Evolutionary conservation across 2,888 invertebrate species (phyloP).

Genomic region (Lymantria monacha): DNA sequence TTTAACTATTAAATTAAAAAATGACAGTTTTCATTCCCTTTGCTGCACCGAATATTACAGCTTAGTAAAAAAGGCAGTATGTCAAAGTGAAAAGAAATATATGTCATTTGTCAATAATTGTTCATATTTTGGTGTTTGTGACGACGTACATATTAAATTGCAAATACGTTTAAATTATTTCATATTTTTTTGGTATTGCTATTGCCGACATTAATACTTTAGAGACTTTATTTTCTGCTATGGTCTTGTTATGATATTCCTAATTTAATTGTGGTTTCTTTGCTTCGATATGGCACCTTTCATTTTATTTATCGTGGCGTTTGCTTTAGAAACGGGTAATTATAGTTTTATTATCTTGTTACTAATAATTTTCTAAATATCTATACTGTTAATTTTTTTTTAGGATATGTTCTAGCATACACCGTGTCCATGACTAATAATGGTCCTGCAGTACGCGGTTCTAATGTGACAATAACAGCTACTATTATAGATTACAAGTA

Average conservation of each 20-base stretch:
- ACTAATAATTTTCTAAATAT: neutral
- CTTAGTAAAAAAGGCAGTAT: too few relatives aligned
- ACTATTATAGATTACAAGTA: constrained; percentile 66
- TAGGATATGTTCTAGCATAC: constrained; percentile 46
- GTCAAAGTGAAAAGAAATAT: neutral
- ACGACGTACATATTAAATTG: constrained; percentile 39
- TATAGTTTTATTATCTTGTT: constrained; percentile 5
- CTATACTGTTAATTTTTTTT: constrained; percentile 6
- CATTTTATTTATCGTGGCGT: constrained; percentile 50
- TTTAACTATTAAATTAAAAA: too few relatives aligned
- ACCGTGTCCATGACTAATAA: constrained; percentile 81
- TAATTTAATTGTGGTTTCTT: constrained; percentile 10
- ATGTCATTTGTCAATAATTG: neutral
- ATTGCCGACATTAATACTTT: neutral
- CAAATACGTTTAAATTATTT: neutral
- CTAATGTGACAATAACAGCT: constrained; percentile 86
- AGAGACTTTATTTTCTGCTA: constrained; percentile 12
- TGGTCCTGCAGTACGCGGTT: constrained; percentile 88
- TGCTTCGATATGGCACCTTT: constrained; percentile 48
- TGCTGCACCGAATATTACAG: too few relatives aligned
- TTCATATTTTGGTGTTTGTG: constrained; percentile 21
- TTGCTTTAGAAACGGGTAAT: constrained; percentile 47
- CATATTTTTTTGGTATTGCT: neutral
- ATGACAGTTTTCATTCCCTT: too few relatives aligned
- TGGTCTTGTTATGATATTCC: constrained; percentile 15